phyloP scores from a whole-genome alignment of 2,797 vertebrate species.

The Microhierax caerulescens region DNA sequence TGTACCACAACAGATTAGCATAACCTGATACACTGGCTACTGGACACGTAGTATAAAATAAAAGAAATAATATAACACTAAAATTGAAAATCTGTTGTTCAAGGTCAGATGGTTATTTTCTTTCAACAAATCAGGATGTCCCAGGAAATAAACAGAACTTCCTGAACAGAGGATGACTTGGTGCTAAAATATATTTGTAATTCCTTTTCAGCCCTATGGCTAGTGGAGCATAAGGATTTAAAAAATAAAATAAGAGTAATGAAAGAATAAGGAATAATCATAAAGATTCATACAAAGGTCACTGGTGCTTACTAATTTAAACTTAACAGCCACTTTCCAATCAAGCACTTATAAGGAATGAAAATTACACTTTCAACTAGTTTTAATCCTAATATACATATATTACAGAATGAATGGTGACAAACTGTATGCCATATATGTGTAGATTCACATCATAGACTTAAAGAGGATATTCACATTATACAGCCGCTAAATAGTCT shows the following conservation, averaged over 20 bases:
- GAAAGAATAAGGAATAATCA: neutral
- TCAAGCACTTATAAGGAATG: neutral
- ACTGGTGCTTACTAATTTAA: neutral
- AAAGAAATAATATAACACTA: neutral
- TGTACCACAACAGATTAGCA: neutral
- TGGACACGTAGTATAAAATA: neutral
- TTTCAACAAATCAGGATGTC: neutral
- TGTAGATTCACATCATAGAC: neutral
- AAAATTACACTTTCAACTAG: neutral
- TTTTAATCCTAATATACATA: neutral
- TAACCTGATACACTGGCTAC: neutral
- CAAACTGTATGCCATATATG: neutral
- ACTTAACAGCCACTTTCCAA: neutral
- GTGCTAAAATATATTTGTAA: neutral
- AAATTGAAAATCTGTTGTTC: neutral
- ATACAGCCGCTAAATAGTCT: neutral
- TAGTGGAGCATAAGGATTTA: neutral
- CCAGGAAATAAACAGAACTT: neutral
- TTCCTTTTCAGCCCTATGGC: neutral
- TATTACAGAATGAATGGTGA: neutral
- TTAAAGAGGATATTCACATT: neutral
- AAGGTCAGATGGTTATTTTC: neutral
- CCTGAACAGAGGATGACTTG: neutral
- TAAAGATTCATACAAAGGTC: neutral
- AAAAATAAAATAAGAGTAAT: too few species aligned